Evolutionary conservation across 2,113 vertebrate genomes (phyloP), one percentile per base, ranked within the genome.

Genomic region (Sceloporus tristichus): DNA sequence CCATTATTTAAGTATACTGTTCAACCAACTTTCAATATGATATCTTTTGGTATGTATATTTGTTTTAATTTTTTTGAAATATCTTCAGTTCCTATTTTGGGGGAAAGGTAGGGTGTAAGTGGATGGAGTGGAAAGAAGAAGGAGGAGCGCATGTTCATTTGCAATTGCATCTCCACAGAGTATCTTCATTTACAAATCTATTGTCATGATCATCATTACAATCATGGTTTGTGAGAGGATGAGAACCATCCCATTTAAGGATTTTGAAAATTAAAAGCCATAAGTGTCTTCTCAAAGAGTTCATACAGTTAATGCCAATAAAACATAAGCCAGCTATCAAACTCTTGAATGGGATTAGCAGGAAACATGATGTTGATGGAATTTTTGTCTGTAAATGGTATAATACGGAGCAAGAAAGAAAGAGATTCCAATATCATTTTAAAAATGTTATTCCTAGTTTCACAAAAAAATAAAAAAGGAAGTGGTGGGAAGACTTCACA

Each of bases 391-490:
- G 54, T 86, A 94, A 95, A 88, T 87, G 87, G 56, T 71, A 88
- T 88, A 94, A 94, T 87, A 87, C 87, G 87, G 71, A 83, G 29
- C 25, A 93, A 89, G 84, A 23, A 92, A 54, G 76, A 91, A 91
- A 93, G 48, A 93, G 91, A 82, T 48, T 74, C 85, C 91, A 93
- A 92, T 91, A 88, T 92, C 68, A 62, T 92, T 94, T 86, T 80
- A 87, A 68, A 89, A 91, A 94, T 95, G 93, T 91, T 91, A 87
- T 79, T 5, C 2, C 78, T 92, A 79, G 90, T 87, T 88, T 91
- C 42, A 71, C 25, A 27, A 71, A 70, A 75, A 90, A 93, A 89
- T 79, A 86, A 79, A 94, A 88, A 87, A 53, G 79, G 91, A 94
- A 83, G 87, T 82, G 83, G 90, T 21, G 82, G 65, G 85, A 94